Percentiles rank a stretch among this genome's conserved stretches.
Conservation (phyloP, 1,140 invertebrate genomes). For the Lepidurus packardi region DNA sequence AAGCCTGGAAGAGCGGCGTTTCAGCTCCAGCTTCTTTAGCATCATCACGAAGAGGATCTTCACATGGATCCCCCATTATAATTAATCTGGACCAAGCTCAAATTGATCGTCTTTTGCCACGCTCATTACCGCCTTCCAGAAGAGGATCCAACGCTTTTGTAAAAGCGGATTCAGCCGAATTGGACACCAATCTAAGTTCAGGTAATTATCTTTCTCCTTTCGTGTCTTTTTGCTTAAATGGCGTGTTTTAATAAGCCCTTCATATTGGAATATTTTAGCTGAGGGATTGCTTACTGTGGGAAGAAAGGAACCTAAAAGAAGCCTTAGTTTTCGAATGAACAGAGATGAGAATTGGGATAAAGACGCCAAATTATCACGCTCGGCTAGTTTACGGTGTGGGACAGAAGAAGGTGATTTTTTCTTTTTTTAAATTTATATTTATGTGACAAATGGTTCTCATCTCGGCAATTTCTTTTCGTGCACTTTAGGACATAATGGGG, state of each 20-base stretch:
- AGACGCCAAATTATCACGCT: slow-evolving; percentile 18
- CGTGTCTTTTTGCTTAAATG: background rate
- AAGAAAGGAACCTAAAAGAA: slow-evolving; percentile 10
- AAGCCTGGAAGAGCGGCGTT: slow-evolving; percentile 13
- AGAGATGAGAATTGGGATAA: slow-evolving; percentile 19
- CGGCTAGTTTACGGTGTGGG: slow-evolving; percentile 1
- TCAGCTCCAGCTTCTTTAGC: slow-evolving; percentile 32
- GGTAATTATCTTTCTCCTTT: background rate
- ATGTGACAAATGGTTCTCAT: background rate
- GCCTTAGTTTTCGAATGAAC: slow-evolving; percentile 11
- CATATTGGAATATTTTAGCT: slow-evolving; percentile 7
- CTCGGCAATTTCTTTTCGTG: background rate
- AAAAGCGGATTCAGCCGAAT: background rate
- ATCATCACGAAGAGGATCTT: slow-evolving; percentile 29
- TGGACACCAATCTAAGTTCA: background rate
- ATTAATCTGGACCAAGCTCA: slow-evolving; percentile 17
- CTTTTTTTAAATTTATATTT: background rate
- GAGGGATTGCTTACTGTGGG: slow-evolving; percentile 7
- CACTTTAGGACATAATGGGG: background rate
- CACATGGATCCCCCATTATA: slow-evolving; percentile 22
- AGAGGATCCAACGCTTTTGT: slow-evolving; percentile 25
- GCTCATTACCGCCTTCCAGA: slow-evolving; percentile 26
- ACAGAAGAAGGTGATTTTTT: slow-evolving; percentile 7
- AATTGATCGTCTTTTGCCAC: slow-evolving; percentile 10
- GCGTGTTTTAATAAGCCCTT: background rate